These are phyloP conservation scores for Muscicapa adusta DNA, from an alignment of 2,113 vertebrate genomes.

Conservation along the genomic window DNA sequence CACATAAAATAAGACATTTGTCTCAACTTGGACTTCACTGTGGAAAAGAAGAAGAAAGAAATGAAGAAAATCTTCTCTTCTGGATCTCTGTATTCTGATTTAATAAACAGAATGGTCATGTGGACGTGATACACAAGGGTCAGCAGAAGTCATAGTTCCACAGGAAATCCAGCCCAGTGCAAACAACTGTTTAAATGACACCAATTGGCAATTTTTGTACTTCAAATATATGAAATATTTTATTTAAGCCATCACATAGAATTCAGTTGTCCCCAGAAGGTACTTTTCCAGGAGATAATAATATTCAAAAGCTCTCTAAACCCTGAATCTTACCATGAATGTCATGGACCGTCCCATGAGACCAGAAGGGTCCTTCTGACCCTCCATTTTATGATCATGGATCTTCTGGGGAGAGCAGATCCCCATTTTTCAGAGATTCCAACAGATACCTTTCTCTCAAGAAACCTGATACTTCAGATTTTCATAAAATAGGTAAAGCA, in stretches of 20 bases:
- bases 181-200: not conserved
- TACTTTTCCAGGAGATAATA: not conserved
- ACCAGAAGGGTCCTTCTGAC: not conserved
- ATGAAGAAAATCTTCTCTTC: not conserved
- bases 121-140: not conserved
- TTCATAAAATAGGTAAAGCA: not conserved
- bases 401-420: not conserved
- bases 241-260: not conserved
- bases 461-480: not conserved
- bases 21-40: not conserved
- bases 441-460: not conserved
- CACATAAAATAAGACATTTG: not conserved
- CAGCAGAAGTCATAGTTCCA: not conserved
- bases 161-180: not conserved
- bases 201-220: not conserved
- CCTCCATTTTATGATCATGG: not conserved
- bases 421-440: not conserved
- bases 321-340: not conserved
- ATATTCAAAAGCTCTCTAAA: not conserved
- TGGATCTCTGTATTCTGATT: not conserved
- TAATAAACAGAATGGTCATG: not conserved
- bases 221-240: not conserved
- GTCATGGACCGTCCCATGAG: not conserved
- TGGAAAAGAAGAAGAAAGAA: not conserved
- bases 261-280: not conserved